Base-by-base conservation (phyloP, 2,797 vertebrate genomes). In the Sphenodon punctatus region DNA sequence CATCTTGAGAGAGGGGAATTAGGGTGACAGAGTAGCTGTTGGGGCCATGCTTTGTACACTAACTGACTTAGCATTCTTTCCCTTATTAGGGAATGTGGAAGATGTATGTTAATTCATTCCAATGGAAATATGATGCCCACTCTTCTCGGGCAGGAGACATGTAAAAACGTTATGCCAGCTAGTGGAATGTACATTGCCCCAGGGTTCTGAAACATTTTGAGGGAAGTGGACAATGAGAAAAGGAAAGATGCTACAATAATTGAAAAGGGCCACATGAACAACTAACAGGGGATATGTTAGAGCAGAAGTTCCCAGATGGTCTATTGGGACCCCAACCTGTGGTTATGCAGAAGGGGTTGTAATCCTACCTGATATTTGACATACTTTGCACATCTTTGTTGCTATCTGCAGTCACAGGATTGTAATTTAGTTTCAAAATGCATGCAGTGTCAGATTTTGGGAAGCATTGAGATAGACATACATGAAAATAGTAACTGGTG, bases 1-100 rank as follows among this genome's bases (percentile, higher is more conserved):
- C 69, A 80, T 51, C 84, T 80, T 68, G 49, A 36, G 79, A 88
- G 80, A 83, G 83, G 89, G 82, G 86, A 89, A 90, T 22, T 88
- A 64, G 55, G 86, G 89, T 93, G 75, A 90, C 87, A 86, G 56
- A 80, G 27, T 74, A 63, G 64, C 68, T 82, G 78, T 45, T 90
- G 64, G 51, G 79, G 79, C 80, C 86, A 68, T 61, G 74, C 67
- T 82, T 61, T 67, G 85, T 89, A 75, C 43, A 85, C 73, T 73
- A 85, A 79, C 70, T 80, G 75, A 61, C 60, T 87, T 90, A 88
- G 92, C 93, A 93, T 92, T 88, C 89, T 91, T 87, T 88, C 68
- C 55, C 88, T 89, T 91, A 70, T 90, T 91, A 75, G 87, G 85
- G 69, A 88, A 91, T 22, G 60, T 83, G 81, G 80, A 83, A 67